These are phyloP conservation scores for Chloropsis hardwickii DNA, from an alignment of 2,113 vertebrate species.

Conservation along the genomic window DNA sequence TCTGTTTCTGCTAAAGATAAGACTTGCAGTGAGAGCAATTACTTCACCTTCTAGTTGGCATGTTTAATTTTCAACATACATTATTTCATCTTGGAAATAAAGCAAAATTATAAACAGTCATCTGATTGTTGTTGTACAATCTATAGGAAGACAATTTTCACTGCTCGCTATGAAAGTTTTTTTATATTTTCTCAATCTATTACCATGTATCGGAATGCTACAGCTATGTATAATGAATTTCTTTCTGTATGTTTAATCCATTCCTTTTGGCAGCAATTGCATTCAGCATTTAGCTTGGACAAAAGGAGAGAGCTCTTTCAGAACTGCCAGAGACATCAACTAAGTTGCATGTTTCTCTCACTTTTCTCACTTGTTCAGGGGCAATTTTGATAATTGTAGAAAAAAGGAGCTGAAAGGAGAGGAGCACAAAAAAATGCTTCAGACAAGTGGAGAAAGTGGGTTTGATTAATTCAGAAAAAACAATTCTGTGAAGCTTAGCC, in stretches of 20 bases:
- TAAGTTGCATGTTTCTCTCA: neutral
- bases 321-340: neutral
- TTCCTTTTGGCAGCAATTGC: neutral
- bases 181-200: neutral
- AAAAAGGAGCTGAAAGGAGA: neutral
- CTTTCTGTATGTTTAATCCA: neutral
- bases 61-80: neutral
- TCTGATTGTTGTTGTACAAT: neutral
- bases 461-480: neutral
- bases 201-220: neutral
- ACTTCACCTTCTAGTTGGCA: neutral
- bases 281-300: neutral
- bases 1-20: neutral
- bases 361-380: neutral
- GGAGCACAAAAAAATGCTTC: neutral
- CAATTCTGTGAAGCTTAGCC: neutral
- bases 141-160: neutral
- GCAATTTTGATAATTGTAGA: neutral
- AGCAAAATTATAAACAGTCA: neutral
- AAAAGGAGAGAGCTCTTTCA: neutral
- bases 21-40: neutral
- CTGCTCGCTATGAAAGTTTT: neutral
- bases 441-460: neutral
- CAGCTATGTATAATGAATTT: neutral
- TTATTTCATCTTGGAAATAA: neutral